Base-by-base conservation (phyloP, 35 echinoderm and acorn worm genomes). In the Amphiura filiformis region DNA sequence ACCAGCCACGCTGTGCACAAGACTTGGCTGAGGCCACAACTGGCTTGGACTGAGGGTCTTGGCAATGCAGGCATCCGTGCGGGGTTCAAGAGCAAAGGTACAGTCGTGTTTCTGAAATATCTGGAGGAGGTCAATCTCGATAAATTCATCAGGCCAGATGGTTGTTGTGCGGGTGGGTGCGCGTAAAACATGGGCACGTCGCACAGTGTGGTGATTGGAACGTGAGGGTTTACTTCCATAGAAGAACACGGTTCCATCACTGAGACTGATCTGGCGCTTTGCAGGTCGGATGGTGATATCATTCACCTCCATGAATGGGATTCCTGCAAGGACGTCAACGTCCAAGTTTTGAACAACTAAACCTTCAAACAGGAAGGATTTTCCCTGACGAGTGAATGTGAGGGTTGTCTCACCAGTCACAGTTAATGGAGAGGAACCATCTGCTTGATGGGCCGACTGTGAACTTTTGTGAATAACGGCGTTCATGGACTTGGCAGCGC, bases 391-490 rank as follows among this genome's bases (percentile, higher is more conserved):
- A n/a, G n/a, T n/a, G n/a, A n/a, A n/a, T n/a, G n/a, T n/a, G n/a
- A n/a, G n/a, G n/a, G n/a, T n/a, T 17, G 14, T 44, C 39, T 95
- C 76, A 32, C 85, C 93, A 1, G 78, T 65, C 7, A 94, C 89
- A 20, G 81, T 5, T 1, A 92, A 75, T 32, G 87, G 91, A 0
- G 87, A 97, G 49, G 85, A 87, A 11, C 94, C 91, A 90, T 97
- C 94, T 14, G 91, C 94, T 41, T 93, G 94, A 34, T 86, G 85
- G 9, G 88, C 87, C 23, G 94, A 97, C 30, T 93, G 92, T 9
- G 80, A 85, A 35, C 34, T 78, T 22, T 36, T 40, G 13, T 35
- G 76, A 7, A 89, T 87, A 26, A 47, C 42, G n/a, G 75, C 80
- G 32, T 77, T 82, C 1, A 93, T 47, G 31, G 75, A 80, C 47